Conservation (phyloP, 2,888 invertebrate genomes). For the Euzophera pinguis region DNA sequence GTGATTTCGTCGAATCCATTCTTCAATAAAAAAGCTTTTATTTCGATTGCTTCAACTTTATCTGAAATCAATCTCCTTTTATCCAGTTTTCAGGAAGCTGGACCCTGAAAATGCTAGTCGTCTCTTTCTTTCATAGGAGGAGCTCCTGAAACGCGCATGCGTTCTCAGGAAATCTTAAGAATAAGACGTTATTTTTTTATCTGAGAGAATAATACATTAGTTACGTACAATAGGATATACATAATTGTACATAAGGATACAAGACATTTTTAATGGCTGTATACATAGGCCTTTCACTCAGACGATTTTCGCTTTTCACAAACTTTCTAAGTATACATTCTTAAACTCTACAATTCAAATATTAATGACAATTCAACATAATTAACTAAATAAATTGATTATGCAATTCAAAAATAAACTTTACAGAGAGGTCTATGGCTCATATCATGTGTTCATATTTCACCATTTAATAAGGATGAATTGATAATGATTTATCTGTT, state of each 20-base stretch:
- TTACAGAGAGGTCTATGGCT: too few species aligned
- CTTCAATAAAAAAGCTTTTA: conserved; percentile 36
- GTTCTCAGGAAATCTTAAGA: conserved; percentile 58
- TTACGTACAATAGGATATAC: conserved; percentile 43
- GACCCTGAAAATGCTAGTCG: conserved; percentile 44
- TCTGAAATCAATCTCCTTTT: conserved; percentile 58
- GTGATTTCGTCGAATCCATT: conserved; percentile 13
- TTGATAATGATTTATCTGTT: too few species aligned
- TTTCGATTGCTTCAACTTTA: conserved; percentile 50
- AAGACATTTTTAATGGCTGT: neutral
- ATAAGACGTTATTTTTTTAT: conserved; percentile 65
- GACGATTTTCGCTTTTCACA: too few species aligned
- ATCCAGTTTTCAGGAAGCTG: conserved; percentile 45
- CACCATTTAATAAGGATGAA: too few species aligned
- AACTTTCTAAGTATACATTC: too few species aligned
- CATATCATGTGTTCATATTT: too few species aligned
- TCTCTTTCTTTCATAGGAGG: conserved; percentile 65
- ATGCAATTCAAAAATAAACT: too few species aligned
- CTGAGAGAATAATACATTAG: conserved; percentile 47
- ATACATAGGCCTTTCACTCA: neutral
- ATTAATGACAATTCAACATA: too few species aligned
- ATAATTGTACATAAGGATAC: conserved; percentile 32
- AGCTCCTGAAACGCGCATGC: conserved; percentile 63
- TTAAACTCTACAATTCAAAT: too few species aligned
- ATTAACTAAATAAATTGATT: too few species aligned